Evolutionary conservation across 2,797 vertebrate genomes (phyloP).

Genomic region (Stomatorhinus walkeri): DNA sequence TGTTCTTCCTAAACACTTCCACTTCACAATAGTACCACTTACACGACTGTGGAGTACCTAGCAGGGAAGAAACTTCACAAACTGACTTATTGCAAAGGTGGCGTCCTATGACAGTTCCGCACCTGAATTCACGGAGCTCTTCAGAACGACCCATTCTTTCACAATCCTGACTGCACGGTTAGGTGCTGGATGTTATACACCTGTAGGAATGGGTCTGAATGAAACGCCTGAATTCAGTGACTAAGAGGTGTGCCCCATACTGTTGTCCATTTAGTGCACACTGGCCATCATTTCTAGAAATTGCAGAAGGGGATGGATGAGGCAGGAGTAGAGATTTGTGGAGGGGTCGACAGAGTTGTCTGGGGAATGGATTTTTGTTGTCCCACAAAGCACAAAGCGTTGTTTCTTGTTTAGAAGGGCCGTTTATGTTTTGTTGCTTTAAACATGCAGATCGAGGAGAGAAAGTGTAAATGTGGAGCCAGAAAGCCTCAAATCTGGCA

Average conservation of each 20-base stretch:
- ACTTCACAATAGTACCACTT: background rate
- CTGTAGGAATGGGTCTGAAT: background rate
- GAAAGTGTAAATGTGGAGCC: conserved; percentile 53
- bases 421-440: background rate
- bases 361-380: background rate
- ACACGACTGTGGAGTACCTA: background rate
- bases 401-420: background rate
- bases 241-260: background rate
- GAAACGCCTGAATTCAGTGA: background rate
- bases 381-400: background rate
- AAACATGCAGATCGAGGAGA: conserved; percentile 50
- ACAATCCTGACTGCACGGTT: background rate
- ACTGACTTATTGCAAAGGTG: background rate
- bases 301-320: background rate
- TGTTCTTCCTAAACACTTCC: background rate
- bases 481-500: conserved; percentile 54
- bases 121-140: background rate
- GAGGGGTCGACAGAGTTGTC: background rate
- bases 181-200: background rate
- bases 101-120: background rate
- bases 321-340: background rate
- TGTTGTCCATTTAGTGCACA: background rate
- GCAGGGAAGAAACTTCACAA: background rate
- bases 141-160: background rate
- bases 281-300: background rate